Base-by-base conservation (phyloP, 2,888 invertebrate genomes). In the Mythimna ferrago region DNA sequence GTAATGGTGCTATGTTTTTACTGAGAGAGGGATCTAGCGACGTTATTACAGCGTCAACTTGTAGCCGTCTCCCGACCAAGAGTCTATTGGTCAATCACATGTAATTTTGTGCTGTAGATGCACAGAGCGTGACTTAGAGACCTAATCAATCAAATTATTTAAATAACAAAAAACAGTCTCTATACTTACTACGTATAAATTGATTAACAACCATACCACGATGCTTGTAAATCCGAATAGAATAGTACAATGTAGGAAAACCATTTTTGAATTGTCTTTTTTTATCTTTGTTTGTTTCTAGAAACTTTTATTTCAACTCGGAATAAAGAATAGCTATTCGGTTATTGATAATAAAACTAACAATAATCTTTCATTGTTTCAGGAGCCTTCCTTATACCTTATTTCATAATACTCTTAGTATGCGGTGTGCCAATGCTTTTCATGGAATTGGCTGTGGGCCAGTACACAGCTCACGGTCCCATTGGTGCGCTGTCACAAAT, bases 311-410 rank as follows among this genome's bases (percentile, higher is more conserved):
- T 1, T 26, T 72, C 26, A n/a, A 26, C 14, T 35, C n/a, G 14
- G 4, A 44, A 44, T 38, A 35, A 21, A 14, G n/a, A 26, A 68
- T 26, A 53, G 1, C 0, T 32, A 63, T 32, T 41, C 19, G 11
- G 41, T 32, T 10, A 41, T 57, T n/a, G 21, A 6, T 44, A n/a
- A 71, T n/a, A 4, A 71, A 35, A 53, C 26, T 74, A 6, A 81
- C 54, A 10, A 32, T n/a, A 19, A 41, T 35, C 19, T 38, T 62
- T 19, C 10, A 57, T 91, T 87, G 87, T 96, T 97, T 73, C 97
- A 99, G 99, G 99, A 91, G 99, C 99, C 77, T 99, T 99, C 96
- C 97, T 99, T 92, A 98, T 99, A 94, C 99, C 99, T 85, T 99
- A 99, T 96, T 98, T 99, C 95, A 97, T 99, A 94, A 98, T 99